phyloP scores from a whole-genome alignment of 2,797 vertebrate genomes.

The Numenius phaeopus region DNA sequence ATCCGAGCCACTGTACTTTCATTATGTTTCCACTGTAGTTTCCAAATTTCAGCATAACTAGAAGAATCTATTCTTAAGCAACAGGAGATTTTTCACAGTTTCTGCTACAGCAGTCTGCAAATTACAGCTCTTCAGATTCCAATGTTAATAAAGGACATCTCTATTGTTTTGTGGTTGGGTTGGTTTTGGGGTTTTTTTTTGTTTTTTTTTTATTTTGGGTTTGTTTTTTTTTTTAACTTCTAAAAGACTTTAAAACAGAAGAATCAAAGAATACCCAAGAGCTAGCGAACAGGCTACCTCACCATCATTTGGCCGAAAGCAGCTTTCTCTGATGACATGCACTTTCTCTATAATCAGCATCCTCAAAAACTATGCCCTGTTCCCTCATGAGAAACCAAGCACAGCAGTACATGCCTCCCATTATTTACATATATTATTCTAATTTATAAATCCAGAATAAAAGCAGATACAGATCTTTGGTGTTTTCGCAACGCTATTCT shows the following conservation, averaged over 20 bases:
- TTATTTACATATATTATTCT: not conserved
- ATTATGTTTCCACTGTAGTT: not conserved
- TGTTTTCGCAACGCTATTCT: not conserved
- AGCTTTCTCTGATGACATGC: not conserved
- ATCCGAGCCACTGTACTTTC: rapidly evolving
- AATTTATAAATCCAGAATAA: not conserved
- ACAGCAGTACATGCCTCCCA: not conserved
- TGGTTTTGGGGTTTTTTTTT: not conserved
- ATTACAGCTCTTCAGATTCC: not conserved
- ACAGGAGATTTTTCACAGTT: not conserved
- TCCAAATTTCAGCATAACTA: not conserved
- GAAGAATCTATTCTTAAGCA: not conserved
- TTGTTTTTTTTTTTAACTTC: not conserved
- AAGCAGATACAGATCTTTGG: not conserved
- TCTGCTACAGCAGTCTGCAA: not conserved
- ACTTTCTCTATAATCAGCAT: not conserved
- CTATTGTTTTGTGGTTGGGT: not conserved
- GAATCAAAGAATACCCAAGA: not conserved
- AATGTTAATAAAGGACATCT: not conserved
- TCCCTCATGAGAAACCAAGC: not conserved
- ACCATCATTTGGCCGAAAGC: not conserved
- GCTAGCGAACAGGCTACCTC: not conserved
- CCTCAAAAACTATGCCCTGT: not conserved
- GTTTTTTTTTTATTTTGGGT: not conserved
- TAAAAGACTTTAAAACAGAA: not conserved